Evolutionary conservation across 1,140 invertebrate species (phyloP), one percentile per base, ranked within the genome.

Genomic region (Cyclina sinensis): DNA sequence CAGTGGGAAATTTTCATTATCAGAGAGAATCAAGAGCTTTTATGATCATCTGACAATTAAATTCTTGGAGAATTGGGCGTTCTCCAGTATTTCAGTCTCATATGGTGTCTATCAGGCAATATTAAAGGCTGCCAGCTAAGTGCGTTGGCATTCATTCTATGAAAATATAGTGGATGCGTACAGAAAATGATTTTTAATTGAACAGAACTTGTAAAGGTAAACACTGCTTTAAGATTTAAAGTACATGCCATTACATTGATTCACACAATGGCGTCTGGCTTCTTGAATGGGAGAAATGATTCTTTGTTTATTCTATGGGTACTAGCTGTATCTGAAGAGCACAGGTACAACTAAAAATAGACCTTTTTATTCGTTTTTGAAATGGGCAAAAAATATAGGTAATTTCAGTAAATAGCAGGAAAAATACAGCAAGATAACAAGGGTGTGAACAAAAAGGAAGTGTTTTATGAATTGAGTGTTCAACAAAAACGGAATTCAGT

Each of bases 81-180:
- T 65, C 59, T 65, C 59, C 14, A 65, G 14, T 65, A 65, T 65
- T 65, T 65, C 59, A 7, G 27, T 18, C 59, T 65, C n/a, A 30
- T 30, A 30, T 65, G n/a, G 59, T 5, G 27, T 65, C 59, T 65
- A 65, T 65, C 59, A 30, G 24, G 3, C 7, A 7, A 65, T 30
- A 30, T 65, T 30, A 65, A 65, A 9, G 7, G 24, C 59, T 30
- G 21, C 51, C 51, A 12, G 51, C 14, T 54, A 18, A 54, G 51
- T n/a, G 21, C 21, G 21, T n/a, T 54, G 51, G 51, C 43, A 43
- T 43, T 43, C 14, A 43, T 43, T 43, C 43, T 43, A 14, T 54
- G 18, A 11, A n/a, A 54, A 27, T 62, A 62, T 27, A n/a, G n/a
- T n/a, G n/a, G 57, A 62, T 27, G 5, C 27, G 27, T 62, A 62